Evolutionary conservation across 2,797 vertebrate genomes (phyloP).

Genomic region (Anomalospiza imberbis): DNA sequence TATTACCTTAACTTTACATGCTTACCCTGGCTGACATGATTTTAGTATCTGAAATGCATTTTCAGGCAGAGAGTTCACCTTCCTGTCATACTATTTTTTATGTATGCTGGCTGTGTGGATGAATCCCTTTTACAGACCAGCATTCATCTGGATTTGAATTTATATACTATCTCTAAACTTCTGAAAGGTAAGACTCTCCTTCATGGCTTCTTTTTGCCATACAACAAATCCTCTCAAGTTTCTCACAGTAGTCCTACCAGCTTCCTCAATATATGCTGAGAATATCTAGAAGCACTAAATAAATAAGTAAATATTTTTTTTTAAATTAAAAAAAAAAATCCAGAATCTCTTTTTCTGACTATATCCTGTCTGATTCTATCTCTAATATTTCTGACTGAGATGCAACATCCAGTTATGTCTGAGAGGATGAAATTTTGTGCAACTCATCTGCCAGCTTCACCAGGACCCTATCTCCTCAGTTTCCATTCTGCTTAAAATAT

Average conservation of each 20-base stretch:
- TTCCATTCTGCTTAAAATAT: neutral
- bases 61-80: neutral
- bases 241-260: rapidly evolving
- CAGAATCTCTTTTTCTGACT: neutral
- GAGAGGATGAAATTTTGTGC: neutral
- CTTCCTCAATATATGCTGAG: neutral
- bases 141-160: neutral
- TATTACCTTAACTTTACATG: neutral
- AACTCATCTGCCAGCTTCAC: neutral
- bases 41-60: neutral
- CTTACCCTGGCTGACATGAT: neutral
- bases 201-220: neutral
- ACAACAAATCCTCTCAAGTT: neutral
- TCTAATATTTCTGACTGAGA: neutral
- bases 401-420: neutral
- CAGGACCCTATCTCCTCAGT: neutral
- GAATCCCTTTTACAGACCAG: neutral
- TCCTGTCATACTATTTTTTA: neutral
- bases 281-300: neutral
- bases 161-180: neutral
- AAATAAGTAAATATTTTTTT: neutral
- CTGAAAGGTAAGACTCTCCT: neutral
- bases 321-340: neutral
- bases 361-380: neutral
- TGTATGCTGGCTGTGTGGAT: neutral